Evolutionary conservation across 2,888 invertebrate genomes (phyloP), one percentile per base, ranked within the genome.

Genomic region (Steromphala cineraria): DNA sequence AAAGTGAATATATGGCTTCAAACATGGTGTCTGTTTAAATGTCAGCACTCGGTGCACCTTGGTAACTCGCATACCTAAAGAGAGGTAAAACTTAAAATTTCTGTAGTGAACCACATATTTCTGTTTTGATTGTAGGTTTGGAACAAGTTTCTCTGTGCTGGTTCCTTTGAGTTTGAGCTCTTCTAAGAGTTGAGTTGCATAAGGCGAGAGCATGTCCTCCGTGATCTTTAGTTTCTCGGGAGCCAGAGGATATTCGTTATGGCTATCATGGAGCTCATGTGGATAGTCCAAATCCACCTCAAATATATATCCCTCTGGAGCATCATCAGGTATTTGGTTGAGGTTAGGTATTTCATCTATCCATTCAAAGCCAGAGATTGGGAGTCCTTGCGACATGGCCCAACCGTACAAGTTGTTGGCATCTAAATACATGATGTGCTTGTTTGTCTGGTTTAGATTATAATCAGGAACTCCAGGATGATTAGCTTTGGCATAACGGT

Each of bases 241-340:
- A 71, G 85, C 85, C 1, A 90, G 83, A 5, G 92, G 90, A 79
- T 90, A 89, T 81, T 90, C 90, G 81, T 88, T 89, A 77, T 91
- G 94, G 8, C 55, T 62, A 8, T 91, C 88, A 80, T 94, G 93
- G 46, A 93, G 80, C 19, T 88, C 79, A 19, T 86, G 21, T 4
- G 93, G 93, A 86, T 94, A 94, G 46, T 91, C 87, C 36, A 94
- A 80, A 82, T 94, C 94, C 4, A 94, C 93, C 83, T 94, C 93
- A 3, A 94, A 84, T 40, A 94, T 90, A 81, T 91, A 93, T 0
- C 92, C 67, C 0, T 53, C 52, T 56, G 17, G 10, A 28, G 77
- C 56, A 40, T 80, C 40, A 1, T 76, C 80, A 2, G 15, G 52
- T 5, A 40, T 24, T 13, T 67, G 17, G 0, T 13, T 0, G 0